phyloP scores from a whole-genome alignment of 2,113 vertebrate species.

The Ia io region DNA sequence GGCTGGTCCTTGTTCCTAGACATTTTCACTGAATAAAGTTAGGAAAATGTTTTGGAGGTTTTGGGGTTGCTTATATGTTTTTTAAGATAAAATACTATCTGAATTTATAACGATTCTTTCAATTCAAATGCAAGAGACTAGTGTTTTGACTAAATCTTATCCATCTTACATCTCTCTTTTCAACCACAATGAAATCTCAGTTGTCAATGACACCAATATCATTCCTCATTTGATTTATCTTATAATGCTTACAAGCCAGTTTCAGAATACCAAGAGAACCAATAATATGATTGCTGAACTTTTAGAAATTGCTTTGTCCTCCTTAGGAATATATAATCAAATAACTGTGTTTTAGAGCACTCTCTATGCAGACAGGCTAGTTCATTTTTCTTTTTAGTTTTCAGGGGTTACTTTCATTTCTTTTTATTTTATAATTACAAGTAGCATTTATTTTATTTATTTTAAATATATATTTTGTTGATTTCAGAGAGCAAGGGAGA shows the following conservation, averaged over 20 bases:
- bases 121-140: not conserved
- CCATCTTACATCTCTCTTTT: not conserved
- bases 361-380: not conserved
- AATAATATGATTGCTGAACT: not conserved
- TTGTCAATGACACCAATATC: not conserved
- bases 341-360: not conserved
- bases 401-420: not conserved
- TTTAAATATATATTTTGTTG: too few species aligned
- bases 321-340: not conserved
- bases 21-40: not conserved
- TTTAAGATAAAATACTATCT: not conserved
- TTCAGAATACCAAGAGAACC: not conserved
- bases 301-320: not conserved
- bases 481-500: too few species aligned
- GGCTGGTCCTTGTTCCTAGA: not conserved
- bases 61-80: not conserved
- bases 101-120: not conserved
- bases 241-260: not conserved
- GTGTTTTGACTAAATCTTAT: not conserved
- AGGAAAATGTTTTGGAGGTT: not conserved
- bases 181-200: not conserved
- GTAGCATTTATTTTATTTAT: too few species aligned
- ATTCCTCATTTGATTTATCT: not conserved
- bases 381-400: not conserved
- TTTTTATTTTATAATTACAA: not conserved